A percentile compares a stretch with the other conserved stretches of the same genome.
Evolutionary conservation across 1,140 invertebrate genomes (phyloP).

Genomic region (Pogonognathellus flavescens): DNA sequence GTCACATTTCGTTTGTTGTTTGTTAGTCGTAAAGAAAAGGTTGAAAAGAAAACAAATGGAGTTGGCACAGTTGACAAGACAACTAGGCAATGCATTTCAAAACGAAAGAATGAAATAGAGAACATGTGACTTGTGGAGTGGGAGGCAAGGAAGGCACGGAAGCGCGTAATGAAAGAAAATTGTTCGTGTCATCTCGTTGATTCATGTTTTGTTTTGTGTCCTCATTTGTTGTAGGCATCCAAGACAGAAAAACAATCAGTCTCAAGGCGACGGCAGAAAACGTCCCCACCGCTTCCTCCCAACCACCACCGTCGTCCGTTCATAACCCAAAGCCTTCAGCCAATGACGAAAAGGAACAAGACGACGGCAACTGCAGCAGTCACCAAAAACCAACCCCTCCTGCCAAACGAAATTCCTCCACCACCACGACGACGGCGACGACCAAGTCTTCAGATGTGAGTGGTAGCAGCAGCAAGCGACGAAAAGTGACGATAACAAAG

Average conservation of each 20-base stretch:
- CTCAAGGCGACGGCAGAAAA: neutral
- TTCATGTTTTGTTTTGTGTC: neutral
- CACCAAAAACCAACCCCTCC: too few relatives aligned
- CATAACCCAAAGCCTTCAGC: too few relatives aligned
- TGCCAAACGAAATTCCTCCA: neutral
- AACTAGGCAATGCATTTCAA: neutral
- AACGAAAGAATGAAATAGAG: neutral
- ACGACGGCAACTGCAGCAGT: neutral
- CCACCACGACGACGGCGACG: neutral
- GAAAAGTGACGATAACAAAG: constrained; percentile 21
- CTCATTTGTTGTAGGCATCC: constrained; percentile 3
- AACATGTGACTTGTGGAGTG: neutral
- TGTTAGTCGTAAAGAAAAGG: neutral
- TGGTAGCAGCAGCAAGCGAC: neutral
- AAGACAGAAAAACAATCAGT: constrained; percentile 18
- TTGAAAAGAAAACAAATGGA: neutral
- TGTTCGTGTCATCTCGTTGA: neutral
- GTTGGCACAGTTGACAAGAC: neutral
- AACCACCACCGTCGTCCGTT: too few relatives aligned
- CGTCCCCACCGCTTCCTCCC: too few relatives aligned
- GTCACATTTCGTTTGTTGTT: too few relatives aligned
- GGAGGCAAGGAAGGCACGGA: neutral
- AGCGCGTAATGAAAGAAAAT: neutral
- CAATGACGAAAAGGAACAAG: neutral
- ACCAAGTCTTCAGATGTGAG: neutral